phyloP scores from a whole-genome alignment of 1,140 invertebrate genomes.

The Drosophila funebris region DNA sequence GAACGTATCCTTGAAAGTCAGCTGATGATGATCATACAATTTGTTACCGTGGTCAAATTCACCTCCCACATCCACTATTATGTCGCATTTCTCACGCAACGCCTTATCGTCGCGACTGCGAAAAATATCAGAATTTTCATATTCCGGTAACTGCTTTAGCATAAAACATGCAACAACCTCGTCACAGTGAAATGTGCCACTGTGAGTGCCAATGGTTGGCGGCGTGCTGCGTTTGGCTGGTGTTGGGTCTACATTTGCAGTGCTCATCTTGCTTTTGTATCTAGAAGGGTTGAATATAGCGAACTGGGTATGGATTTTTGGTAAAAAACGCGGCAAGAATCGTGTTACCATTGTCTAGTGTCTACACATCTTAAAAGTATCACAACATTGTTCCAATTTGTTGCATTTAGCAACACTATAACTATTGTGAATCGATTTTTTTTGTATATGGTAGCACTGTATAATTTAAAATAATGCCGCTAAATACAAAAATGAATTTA shows the following conservation, averaged over 20 bases:
- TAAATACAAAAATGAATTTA: not conserved
- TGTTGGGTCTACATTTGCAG: slow-evolving; percentile 21
- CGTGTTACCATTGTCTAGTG: slow-evolving; percentile 15
- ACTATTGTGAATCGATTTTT: not conserved
- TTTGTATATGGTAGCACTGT: not conserved
- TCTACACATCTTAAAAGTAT: slow-evolving; percentile 7
- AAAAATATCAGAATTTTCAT: slow-evolving; percentile 92
- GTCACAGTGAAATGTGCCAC: slow-evolving; percentile 96
- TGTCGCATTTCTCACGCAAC: slow-evolving; percentile 92
- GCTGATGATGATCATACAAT: slow-evolving; percentile 98
- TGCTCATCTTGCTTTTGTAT: slow-evolving; percentile 36
- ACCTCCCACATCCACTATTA: slow-evolving; percentile 98
- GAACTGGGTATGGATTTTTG: not conserved
- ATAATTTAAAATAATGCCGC: not conserved
- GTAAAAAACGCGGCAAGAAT: slow-evolving; percentile 26
- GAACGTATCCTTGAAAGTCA: slow-evolving; percentile 87
- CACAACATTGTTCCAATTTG: not conserved
- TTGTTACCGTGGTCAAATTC: slow-evolving; percentile 91
- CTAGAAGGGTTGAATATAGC: not conserved
- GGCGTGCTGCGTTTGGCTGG: slow-evolving; percentile 55
- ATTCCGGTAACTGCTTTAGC: slow-evolving; percentile 92
- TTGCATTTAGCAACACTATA: not conserved
- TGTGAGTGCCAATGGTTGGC: slow-evolving; percentile 90
- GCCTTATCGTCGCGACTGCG: slow-evolving; percentile 87
- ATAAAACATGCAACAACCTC: slow-evolving; percentile 96